Percentiles rank a stretch among this genome's conserved stretches.
phyloP scores from a whole-genome alignment of 1,140 invertebrate genomes.

The Camponotus vicinus region DNA sequence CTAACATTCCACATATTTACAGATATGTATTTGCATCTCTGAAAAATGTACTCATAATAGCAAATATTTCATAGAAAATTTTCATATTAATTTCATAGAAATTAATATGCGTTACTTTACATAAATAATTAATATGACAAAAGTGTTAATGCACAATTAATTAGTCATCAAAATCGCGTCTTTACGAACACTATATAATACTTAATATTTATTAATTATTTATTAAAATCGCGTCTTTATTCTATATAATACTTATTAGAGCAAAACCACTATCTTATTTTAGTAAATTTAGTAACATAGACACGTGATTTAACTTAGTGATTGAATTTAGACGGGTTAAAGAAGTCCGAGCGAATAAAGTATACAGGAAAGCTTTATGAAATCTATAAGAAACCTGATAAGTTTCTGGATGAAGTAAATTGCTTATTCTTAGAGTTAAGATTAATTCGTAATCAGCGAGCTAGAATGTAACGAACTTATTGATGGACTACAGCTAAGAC shows the following conservation, averaged over 20 bases:
- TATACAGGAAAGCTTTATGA: not conserved
- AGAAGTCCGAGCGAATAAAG: not conserved
- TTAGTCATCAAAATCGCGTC: not conserved
- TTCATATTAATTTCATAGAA: not conserved
- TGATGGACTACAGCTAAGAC: not conserved
- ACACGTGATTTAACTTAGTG: not conserved
- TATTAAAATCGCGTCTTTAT: no score
- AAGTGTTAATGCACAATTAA: not conserved
- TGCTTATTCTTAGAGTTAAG: not conserved
- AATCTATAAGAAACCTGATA: not conserved
- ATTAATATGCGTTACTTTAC: not conserved
- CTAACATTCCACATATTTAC: not conserved
- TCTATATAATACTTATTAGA: no score
- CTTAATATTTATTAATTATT: not conserved
- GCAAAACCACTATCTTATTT: not conserved
- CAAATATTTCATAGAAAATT: not conserved
- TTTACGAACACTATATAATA: no score
- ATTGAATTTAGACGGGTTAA: not conserved
- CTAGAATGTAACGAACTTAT: conserved; percentile 10
- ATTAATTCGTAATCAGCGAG: not conserved
- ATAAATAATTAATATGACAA: not conserved
- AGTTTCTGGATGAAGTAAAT: not conserved
- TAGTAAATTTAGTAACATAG: not conserved
- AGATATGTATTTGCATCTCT: not conserved
- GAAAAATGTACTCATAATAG: not conserved